phyloP scores from a whole-genome alignment of 2,888 invertebrate genomes.

The Acronicta psi region DNA sequence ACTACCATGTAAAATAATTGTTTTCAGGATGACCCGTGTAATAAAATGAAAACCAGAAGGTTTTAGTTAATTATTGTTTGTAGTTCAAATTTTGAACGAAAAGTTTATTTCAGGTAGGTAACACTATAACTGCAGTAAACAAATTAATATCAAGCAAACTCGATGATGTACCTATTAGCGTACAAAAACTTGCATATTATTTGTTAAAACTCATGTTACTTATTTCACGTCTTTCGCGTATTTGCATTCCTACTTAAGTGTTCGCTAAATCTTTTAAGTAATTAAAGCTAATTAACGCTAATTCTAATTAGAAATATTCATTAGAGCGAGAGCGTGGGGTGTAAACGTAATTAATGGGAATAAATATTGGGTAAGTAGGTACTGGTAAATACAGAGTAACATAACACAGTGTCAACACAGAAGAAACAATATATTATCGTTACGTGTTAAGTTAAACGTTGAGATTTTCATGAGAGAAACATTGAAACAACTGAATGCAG shows the following conservation, averaged over 20 bases:
- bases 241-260: background rate
- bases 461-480: no score
- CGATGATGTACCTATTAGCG: no score
- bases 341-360: conserved; percentile 17
- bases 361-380: conserved; percentile 11
- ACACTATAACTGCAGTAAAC: no score
- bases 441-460: background rate
- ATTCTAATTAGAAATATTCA: conserved; percentile 18
- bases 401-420: conserved; percentile 2
- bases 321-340: conserved; percentile 4
- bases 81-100: no score
- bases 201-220: background rate
- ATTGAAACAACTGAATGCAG: no score
- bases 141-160: no score
- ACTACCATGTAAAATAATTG: no score
- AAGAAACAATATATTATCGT: conserved; percentile 2
- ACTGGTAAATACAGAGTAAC: conserved; percentile 3
- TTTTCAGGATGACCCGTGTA: no score
- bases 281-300: conserved; percentile 10
- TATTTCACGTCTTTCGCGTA: background rate
- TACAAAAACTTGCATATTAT: no score
- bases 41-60: no score
- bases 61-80: no score
- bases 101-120: no score
- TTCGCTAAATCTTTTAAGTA: background rate